Base-by-base conservation (phyloP, 2,113 vertebrate genomes). In the Accipiter cooperii region DNA sequence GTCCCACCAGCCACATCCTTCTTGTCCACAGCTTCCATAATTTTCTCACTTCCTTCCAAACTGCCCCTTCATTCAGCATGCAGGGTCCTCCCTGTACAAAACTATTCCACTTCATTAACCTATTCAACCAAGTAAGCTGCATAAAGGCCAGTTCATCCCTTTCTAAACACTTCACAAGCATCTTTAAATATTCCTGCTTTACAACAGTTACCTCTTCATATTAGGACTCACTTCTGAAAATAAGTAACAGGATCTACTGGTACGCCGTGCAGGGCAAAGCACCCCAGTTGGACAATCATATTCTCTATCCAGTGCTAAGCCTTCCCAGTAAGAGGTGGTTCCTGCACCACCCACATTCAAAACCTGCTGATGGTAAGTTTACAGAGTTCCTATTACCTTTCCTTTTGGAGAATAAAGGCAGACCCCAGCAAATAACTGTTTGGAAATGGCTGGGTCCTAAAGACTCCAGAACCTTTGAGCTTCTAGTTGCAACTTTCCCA, bases 81-180 rank as follows among this genome's bases (percentile, higher is more conserved):
- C 36, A 36, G 9, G 9, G 4, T 12, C 25, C 29, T 77, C 10
- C 25, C 25, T 0, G 0, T 4, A 28, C 15, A 74, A 61, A 79
- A 20, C 22, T 38, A 34, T 46, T 85, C 8, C 3, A 54, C 25
- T 42, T 64, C 28, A 68, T 70, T 36, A 84, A 36, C 5, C 26
- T n/a, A 8, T 58, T 79, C 20, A 51, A 10, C 9, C 26, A 73
- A 65, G 14, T 0, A 2, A 61, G 17, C 18, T 36, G 4, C 46
- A n/a, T 6, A 3, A 88, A 79, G 26, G 34, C 29, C n/a, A 47
- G 29, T 47, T 52, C 20, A 74, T 29, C n/a, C 26, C 31, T 84
- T 77, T 65, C 40, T 77, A 73, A 93, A 40, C 34, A 25, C 5
- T 38, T 73, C 38, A 64, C 7, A 33, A 60, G 14, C 26, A 34